These are phyloP conservation scores for Myotis davidii DNA, from an alignment of 2,113 vertebrate genomes.

Conservation along the genomic window DNA sequence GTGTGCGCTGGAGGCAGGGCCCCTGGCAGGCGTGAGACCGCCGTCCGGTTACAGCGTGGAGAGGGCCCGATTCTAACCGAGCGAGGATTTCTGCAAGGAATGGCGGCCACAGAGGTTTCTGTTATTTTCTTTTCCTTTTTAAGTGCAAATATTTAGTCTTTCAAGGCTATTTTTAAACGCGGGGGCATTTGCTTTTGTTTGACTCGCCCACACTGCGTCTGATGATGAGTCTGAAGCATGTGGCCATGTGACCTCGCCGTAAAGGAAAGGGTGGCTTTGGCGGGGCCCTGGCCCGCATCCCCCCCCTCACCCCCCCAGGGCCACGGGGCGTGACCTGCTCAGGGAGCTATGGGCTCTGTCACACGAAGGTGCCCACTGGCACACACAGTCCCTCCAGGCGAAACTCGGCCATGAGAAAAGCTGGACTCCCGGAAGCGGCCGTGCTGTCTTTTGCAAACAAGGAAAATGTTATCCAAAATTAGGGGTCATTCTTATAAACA, in stretches of 20 bases:
- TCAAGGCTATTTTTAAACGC: constrained; percentile 80
- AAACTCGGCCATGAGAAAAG: not conserved
- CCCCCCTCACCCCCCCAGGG: too few relatives aligned
- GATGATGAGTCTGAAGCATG: constrained; percentile 70
- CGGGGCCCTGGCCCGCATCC: not conserved
- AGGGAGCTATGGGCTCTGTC: too few relatives aligned
- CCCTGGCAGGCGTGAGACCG: constrained; percentile 91
- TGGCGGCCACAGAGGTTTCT: constrained; percentile 62
- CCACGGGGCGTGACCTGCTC: not conserved
- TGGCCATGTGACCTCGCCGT: constrained; percentile 38
- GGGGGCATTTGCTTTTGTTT: constrained; percentile 64
- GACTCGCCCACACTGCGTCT: constrained; percentile 73
- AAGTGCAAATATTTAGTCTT: constrained; percentile 74
- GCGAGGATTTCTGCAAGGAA: constrained; percentile 89
- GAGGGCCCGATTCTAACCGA: constrained; percentile 87
- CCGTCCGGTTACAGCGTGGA: constrained; percentile 90
- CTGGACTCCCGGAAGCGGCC: constrained; percentile 36
- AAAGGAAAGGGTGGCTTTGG: constrained; percentile 21
- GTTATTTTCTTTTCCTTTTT: constrained; percentile 72
- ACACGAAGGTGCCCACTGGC: not conserved
- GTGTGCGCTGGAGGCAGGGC: constrained; percentile 75
- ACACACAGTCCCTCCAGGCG: not conserved
- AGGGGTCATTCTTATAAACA: constrained; percentile 6
- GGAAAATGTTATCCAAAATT: not conserved
- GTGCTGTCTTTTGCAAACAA: not conserved